Evolutionary conservation across 2,113 vertebrate species (phyloP), one percentile per base, ranked within the genome.

Genomic region (Lasiurus borealis): DNA sequence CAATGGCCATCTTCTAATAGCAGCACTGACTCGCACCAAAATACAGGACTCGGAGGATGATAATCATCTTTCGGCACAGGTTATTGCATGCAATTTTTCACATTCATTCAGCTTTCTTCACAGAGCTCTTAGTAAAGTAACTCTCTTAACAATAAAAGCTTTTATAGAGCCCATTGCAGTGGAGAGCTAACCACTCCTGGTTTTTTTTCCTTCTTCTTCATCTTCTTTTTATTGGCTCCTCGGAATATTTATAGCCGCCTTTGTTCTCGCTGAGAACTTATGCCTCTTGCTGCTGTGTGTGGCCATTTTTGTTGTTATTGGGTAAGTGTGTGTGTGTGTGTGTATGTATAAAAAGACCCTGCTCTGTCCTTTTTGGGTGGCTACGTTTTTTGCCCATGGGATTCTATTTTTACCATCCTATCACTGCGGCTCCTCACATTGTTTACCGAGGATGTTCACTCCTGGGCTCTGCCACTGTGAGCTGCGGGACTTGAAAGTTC

Each of bases 81-180:
- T 98, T 98, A 98, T 98, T 98, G 98, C 98, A 98, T 98, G 98
- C 98, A 98, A 98, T 98, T 98, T 98, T 98, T 98, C 98, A 98
- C 98, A 98, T 98, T 98, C 98, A 98, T 98, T 98, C 98, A 97
- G 97, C 98, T 98, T 98, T 98, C 97, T 98, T 98, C 98, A 97
- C 98, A 96, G 92, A 95, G 98, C 98, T 98, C 97, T 98, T 98
- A 98, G 98, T 98, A 98, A 98, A 98, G 98, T 98, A 98, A 98
- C 98, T 98, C 98, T 98, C 95, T 97, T 97, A 98, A 98, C 98
- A 99, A 98, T 98, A 98, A 99, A 99, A 98, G 98, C 98, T 98
- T 99, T 98, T 98, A 98, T 98, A 93, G 98, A 97, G 93, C 97
- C 98, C 98, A 98, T 99, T 98, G 98, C 98, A 95, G 92, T 96